Conservation (phyloP, 2,888 invertebrate genomes). For the Tetragonisca angustula region DNA sequence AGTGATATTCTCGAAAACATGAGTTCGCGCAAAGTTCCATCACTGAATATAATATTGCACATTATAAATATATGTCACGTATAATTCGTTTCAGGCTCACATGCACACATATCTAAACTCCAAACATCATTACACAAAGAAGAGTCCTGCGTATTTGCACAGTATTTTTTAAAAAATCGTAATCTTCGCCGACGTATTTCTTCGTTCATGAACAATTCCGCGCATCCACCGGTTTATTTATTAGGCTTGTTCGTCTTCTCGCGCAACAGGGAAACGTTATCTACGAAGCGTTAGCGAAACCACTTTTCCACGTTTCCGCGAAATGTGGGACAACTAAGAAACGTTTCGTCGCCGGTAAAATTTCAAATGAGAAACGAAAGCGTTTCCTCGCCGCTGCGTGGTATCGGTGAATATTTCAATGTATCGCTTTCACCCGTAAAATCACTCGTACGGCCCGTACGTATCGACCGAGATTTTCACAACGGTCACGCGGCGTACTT, state of each 20-base stretch:
- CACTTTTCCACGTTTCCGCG: background rate
- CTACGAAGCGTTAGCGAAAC: background rate
- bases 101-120: too few species aligned
- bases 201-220: too few species aligned
- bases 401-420: slow-evolving; percentile 38
- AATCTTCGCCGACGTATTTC: too few species aligned
- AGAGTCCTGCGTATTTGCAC: too few species aligned
- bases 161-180: too few species aligned
- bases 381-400: slow-evolving; percentile 29
- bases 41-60: too few species aligned
- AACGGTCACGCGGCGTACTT: slow-evolving; percentile 61
- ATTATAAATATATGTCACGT: too few species aligned
- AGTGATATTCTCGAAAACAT: too few species aligned
- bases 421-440: slow-evolving; percentile 68
- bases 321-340: slow-evolving; percentile 21
- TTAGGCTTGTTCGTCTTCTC: background rate
- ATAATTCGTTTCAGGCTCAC: too few species aligned
- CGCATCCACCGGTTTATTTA: background rate
- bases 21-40: too few species aligned
- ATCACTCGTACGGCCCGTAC: slow-evolving; percentile 62
- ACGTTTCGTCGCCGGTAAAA: slow-evolving; percentile 35
- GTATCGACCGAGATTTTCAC: slow-evolving; percentile 67
- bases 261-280: background rate
- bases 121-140: too few species aligned
- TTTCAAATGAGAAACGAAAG: slow-evolving; percentile 53